Conservation (phyloP, 1,140 invertebrate genomes). For the Pachyrhynchus sulphureomaculatus region DNA sequence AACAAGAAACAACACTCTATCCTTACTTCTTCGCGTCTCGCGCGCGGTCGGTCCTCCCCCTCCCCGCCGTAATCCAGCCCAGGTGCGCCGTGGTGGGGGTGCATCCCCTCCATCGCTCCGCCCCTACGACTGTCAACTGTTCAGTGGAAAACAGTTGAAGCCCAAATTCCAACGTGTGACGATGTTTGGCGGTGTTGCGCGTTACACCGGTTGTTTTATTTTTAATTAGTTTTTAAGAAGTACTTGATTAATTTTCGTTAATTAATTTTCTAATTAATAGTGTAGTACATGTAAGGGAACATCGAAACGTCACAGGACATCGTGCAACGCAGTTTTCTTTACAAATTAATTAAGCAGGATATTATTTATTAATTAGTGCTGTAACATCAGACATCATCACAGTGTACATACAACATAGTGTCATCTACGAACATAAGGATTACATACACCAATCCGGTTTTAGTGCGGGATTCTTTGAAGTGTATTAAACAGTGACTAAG, state of each 20-base stretch:
- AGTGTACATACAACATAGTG: too few species aligned
- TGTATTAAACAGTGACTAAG: slow-evolving; percentile 3
- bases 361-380: too few species aligned
- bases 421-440: too few species aligned
- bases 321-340: too few species aligned
- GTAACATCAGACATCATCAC: too few species aligned
- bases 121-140: slow-evolving; percentile 23
- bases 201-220: slow-evolving; percentile 24
- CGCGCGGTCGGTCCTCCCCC: not conserved
- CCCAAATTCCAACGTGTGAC: slow-evolving; percentile 20
- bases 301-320: too few species aligned
- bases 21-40: slow-evolving; percentile 16
- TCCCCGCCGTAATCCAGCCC: slow-evolving; percentile 20
- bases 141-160: slow-evolving; percentile 28
- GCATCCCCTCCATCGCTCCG: slow-evolving; percentile 29
- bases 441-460: too few species aligned
- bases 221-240: slow-evolving; percentile 15
- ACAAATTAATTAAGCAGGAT: too few species aligned
- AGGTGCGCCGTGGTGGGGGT: slow-evolving; percentile 21
- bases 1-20: slow-evolving; percentile 29
- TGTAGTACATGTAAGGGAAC: too few species aligned
- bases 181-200: slow-evolving; percentile 23
- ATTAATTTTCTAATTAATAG: too few species aligned
- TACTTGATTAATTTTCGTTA: too few species aligned
- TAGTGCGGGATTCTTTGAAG: too few species aligned